phyloP scores from a whole-genome alignment of 2,888 invertebrate species.

The Nephrocerus scutellatus region DNA sequence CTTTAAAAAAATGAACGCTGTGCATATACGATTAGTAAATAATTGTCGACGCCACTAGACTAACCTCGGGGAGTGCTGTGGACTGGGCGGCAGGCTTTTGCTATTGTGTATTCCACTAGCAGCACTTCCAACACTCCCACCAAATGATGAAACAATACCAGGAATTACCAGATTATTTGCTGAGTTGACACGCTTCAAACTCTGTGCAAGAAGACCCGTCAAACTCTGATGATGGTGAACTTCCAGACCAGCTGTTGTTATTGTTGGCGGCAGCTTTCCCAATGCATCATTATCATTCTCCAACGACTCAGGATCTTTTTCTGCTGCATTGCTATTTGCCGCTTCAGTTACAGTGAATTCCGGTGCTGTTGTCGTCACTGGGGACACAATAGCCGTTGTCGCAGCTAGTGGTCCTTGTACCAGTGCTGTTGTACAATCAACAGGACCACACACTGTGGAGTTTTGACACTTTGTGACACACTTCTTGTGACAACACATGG shows the following conservation, averaged over 20 bases:
- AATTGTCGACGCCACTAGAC: too few relatives aligned
- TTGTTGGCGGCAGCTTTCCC: slow-evolving; percentile 7
- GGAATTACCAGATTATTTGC: slow-evolving; percentile 62
- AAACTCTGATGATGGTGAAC: slow-evolving; percentile 41
- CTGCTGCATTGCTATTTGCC: slow-evolving; percentile 20
- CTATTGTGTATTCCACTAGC: slow-evolving; percentile 45
- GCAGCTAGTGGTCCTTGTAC: slow-evolving; percentile 4
- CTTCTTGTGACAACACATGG: slow-evolving; percentile 92
- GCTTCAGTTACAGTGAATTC: slow-evolving; percentile 50
- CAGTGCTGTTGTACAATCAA: slow-evolving; percentile 35
- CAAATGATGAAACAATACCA: slow-evolving; percentile 48
- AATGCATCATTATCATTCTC: slow-evolving; percentile 15
- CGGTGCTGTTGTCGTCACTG: slow-evolving; percentile 35
- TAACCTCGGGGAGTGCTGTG: slow-evolving; percentile 62
- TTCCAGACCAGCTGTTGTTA: slow-evolving; percentile 24
- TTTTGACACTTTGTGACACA: slow-evolving; percentile 82
- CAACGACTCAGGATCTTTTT: slow-evolving; percentile 9
- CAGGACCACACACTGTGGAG: slow-evolving; percentile 57
- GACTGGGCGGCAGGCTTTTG: slow-evolving; percentile 67
- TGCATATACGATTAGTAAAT: too few relatives aligned
- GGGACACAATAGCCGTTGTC: neutral
- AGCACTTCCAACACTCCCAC: slow-evolving; percentile 13
- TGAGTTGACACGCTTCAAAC: slow-evolving; percentile 64
- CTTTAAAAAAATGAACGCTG: too few relatives aligned
- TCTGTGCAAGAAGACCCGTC: slow-evolving; percentile 49